Evolutionary conservation across 64 coral and sea anemone species (phyloP).

Genomic region (Montipora foliosa): DNA sequence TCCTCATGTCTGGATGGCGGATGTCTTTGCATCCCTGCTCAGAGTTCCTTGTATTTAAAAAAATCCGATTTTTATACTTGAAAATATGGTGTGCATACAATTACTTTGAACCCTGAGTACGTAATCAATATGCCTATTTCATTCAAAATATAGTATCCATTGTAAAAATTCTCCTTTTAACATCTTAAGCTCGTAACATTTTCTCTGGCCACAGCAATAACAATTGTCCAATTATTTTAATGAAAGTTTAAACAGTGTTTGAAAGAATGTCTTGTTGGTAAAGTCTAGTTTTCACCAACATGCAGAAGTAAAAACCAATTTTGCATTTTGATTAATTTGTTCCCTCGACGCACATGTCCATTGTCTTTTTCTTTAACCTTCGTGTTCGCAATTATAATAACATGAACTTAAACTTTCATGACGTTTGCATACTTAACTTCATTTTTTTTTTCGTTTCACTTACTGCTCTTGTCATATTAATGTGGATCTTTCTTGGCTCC

Average conservation of each 20-base stretch:
- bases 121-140: neutral
- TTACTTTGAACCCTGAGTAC: neutral
- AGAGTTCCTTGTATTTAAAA: neutral
- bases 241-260: neutral
- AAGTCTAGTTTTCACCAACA: neutral
- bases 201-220: neutral
- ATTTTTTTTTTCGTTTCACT: neutral
- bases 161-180: neutral
- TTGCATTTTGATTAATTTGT: constrained; percentile 20
- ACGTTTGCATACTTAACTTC: neutral
- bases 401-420: constrained; percentile 45
- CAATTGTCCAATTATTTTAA: neutral
- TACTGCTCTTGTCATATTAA: no score
- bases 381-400: constrained; percentile 7
- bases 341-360: neutral
- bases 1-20: neutral
- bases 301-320: neutral
- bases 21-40: neutral
- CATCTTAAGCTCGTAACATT: neutral
- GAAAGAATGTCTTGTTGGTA: neutral
- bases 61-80: neutral
- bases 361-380: constrained; percentile 32
- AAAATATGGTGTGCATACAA: neutral
- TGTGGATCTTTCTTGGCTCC: no score
- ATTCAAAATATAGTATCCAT: neutral